phyloP scores from a whole-genome alignment of 2,113 vertebrate species.

The Peromyscus californicus region DNA sequence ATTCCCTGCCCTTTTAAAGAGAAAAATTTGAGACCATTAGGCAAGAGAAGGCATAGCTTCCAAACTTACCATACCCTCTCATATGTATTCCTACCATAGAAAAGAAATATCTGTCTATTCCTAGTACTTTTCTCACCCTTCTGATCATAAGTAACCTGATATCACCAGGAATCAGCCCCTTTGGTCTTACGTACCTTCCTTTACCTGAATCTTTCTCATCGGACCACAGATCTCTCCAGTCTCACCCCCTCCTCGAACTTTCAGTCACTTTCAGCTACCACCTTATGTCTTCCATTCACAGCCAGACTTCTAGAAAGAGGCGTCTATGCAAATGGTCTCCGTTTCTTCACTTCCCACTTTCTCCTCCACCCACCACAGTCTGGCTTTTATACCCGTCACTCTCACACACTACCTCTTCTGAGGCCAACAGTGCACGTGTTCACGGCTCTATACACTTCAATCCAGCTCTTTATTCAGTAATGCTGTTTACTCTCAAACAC shows the following conservation, averaged over 20 bases:
- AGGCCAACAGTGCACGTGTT: neutral
- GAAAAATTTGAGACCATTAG: neutral
- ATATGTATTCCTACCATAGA: neutral
- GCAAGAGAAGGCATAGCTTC: neutral
- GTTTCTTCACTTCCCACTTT: constrained; percentile 61
- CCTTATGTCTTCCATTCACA: constrained; percentile 68
- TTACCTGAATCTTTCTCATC: neutral
- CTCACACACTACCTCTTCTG: neutral
- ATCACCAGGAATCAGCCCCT: neutral
- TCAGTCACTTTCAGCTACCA: constrained; percentile 15
- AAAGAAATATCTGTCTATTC: neutral
- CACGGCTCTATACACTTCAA: neutral
- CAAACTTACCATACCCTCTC: neutral
- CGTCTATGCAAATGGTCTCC: constrained; percentile 60
- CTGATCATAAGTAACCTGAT: neutral
- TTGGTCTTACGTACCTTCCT: neutral
- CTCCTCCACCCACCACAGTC: constrained; percentile 56
- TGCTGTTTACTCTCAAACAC: neutral
- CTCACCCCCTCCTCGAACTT: neutral
- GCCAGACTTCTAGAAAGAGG: constrained; percentile 70
- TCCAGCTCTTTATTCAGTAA: neutral
- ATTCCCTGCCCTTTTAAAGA: neutral
- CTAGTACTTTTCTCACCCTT: neutral
- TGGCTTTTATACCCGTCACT: neutral
- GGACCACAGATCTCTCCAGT: neutral